phyloP scores from a whole-genome alignment of 2,113 vertebrate species.

The Saimiri boliviensis region DNA sequence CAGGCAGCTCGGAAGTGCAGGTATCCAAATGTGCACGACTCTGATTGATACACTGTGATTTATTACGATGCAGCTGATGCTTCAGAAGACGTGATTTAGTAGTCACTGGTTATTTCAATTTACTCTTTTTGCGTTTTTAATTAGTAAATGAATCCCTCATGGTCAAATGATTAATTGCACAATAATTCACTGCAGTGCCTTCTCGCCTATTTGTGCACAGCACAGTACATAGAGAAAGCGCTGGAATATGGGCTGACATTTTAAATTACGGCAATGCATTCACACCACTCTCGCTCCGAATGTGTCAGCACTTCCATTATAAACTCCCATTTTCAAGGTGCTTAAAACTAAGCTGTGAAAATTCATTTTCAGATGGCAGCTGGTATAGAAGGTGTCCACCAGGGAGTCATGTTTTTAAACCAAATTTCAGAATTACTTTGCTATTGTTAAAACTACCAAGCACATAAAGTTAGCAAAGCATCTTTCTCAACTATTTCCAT shows the following conservation, averaged over 20 bases:
- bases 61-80: conserved; percentile 80
- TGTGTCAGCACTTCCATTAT: conserved; percentile 73
- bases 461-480: background rate
- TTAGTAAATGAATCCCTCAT: conserved; percentile 95
- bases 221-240: conserved; percentile 52
- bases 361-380: conserved; percentile 49
- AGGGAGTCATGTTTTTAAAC: conserved; percentile 19
- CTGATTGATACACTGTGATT: conserved; percentile 84
- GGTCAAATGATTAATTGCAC: conserved; percentile 93
- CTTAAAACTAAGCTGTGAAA: conserved; percentile 73
- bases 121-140: conserved; percentile 93
- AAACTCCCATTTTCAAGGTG: conserved; percentile 64
- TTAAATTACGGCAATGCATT: conserved; percentile 75
- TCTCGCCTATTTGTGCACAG: conserved; percentile 73
- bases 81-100: conserved; percentile 90
- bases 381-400: background rate
- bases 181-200: conserved; percentile 85
- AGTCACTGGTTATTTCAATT: conserved; percentile 92
- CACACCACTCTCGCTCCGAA: conserved; percentile 61
- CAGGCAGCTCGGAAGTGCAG: conserved; percentile 53
- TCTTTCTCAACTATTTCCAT: background rate
- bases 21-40: conserved; percentile 68
- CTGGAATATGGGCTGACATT: conserved; percentile 73
- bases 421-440: background rate
- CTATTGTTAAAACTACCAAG: background rate